Evolutionary conservation across 2,888 invertebrate species (phyloP).

Genomic region (Melinaea marsaeus): DNA sequence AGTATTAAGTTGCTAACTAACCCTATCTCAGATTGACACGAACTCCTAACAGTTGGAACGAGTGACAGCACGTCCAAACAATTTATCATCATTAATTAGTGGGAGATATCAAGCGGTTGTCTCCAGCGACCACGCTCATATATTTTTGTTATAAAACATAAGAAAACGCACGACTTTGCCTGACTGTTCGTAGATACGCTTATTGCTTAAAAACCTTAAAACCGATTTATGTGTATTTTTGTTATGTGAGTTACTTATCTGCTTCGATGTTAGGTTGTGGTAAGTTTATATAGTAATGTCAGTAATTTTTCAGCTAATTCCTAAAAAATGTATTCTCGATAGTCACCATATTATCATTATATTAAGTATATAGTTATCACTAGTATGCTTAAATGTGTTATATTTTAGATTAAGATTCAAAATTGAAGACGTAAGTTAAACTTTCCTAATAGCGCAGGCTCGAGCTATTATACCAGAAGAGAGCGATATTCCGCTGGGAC

Average conservation of each 20-base stretch:
- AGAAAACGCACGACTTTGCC: neutral
- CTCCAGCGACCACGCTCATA: conserved; percentile 54
- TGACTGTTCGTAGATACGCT: too few species aligned
- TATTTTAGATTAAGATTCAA: conserved; percentile 33
- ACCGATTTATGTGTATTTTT: too few species aligned
- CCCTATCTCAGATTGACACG: conserved; percentile 10
- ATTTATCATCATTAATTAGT: conserved; percentile 74
- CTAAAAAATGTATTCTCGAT: too few species aligned
- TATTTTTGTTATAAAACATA: neutral
- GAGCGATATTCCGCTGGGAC: conserved; percentile 47
- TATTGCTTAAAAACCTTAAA: too few species aligned
- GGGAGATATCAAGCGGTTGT: conserved; percentile 33
- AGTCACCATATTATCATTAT: too few species aligned
- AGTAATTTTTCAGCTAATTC: too few species aligned
- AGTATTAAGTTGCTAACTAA: conserved; percentile 5
- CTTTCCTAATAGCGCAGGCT: conserved; percentile 61
- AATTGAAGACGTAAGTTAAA: conserved; percentile 52
- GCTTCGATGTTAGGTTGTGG: too few species aligned
- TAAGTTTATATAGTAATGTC: too few species aligned
- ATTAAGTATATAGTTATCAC: neutral
- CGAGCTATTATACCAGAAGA: conserved; percentile 50
- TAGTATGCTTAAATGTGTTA: conserved; percentile 10
- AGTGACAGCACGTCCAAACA: conserved; percentile 36
- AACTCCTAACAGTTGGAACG: conserved; percentile 23
- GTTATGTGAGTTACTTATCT: too few species aligned